Conservation (phyloP, 2,888 invertebrate species). For the Troglohyphantes excavatus region DNA sequence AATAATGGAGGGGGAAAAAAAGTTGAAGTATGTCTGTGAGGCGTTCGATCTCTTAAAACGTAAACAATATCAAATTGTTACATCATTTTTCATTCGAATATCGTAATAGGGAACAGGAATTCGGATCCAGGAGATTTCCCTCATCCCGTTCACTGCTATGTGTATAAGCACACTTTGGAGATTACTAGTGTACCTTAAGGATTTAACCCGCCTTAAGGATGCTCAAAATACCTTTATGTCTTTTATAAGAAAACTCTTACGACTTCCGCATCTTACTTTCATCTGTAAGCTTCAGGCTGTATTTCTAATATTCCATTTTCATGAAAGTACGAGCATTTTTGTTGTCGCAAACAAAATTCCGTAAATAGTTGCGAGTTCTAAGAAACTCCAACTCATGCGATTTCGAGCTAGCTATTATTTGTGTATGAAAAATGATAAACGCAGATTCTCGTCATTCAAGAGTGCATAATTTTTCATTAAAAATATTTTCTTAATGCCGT, state of each 20-base stretch:
- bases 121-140: neutral
- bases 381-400: no score
- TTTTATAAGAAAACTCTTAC: neutral
- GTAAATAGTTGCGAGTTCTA: neutral
- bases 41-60: neutral
- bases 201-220: conserved; percentile 7
- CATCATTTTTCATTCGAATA: neutral
- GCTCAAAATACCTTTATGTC: neutral
- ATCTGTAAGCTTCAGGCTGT: neutral
- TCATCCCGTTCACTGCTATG: neutral
- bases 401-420: no score
- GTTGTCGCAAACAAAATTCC: neutral
- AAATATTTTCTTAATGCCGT: no score
- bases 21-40: neutral
- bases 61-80: neutral
- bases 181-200: neutral
- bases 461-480: no score
- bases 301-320: neutral
- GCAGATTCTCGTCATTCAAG: no score
- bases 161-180: neutral
- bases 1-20: neutral
- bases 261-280: neutral
- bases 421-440: no score
- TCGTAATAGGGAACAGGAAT: neutral
- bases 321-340: neutral